Evolutionary conservation across 2,113 vertebrate genomes (phyloP).

Genomic region (Centropus unirufus): DNA sequence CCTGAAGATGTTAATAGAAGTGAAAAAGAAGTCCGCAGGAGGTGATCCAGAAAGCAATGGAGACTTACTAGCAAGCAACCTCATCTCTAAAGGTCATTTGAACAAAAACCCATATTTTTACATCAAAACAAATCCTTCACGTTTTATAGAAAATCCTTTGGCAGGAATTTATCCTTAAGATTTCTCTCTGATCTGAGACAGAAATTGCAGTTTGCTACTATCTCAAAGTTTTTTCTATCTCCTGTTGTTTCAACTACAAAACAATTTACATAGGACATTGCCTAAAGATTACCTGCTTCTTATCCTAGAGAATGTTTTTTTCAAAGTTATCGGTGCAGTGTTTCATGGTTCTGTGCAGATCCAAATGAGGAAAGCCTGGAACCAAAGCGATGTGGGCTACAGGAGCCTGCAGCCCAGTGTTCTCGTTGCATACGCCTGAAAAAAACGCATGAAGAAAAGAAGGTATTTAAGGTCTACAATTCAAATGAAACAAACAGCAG

Average conservation of each 20-base stretch:
- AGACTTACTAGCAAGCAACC: not conserved
- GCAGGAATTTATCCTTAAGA: not conserved
- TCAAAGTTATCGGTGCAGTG: fast-evolving
- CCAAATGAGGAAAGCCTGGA: not conserved
- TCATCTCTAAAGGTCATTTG: not conserved
- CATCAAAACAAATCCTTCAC: not conserved
- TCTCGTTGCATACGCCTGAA: not conserved
- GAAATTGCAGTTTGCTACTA: not conserved
- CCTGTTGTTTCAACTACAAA: not conserved
- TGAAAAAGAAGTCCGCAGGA: not conserved
- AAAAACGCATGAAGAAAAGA: not conserved
- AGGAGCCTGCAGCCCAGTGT: not conserved
- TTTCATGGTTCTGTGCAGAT: not conserved
- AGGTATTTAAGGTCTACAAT: not conserved
- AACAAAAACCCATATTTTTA: not conserved
- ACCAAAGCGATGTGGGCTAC: not conserved
- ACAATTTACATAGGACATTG: not conserved
- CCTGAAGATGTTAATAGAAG: not conserved
- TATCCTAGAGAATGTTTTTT: not conserved
- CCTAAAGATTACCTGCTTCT: not conserved
- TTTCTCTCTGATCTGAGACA: not conserved
- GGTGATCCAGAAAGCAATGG: not conserved
- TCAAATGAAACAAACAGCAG: not conserved
- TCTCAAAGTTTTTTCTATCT: not conserved
- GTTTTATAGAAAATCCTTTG: not conserved